These are phyloP conservation scores for Drosophila oshimai DNA, from an alignment of 1,140 invertebrate genomes.

Conservation along the genomic window DNA sequence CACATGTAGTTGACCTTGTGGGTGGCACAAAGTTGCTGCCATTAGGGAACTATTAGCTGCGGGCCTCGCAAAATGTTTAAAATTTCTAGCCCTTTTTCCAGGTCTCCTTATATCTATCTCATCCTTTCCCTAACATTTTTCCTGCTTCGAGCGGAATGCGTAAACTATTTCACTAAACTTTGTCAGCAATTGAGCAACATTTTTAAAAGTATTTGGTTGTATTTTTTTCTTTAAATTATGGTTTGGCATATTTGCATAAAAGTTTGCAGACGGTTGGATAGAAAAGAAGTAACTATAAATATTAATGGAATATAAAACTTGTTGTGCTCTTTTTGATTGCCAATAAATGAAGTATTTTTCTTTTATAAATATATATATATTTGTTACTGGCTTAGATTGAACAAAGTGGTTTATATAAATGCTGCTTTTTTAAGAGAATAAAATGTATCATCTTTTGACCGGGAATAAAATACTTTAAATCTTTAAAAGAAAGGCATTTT, in stretches of 20 bases:
- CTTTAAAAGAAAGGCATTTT: no score
- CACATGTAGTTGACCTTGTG: conserved; percentile 72
- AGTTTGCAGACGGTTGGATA: neutral
- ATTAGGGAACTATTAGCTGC: conserved; percentile 70
- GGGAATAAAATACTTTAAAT: no score
- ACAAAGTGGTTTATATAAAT: no score
- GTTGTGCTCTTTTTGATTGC: no score
- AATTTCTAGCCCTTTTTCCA: conserved; percentile 13
- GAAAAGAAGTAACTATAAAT: neutral
- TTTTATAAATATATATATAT: neutral
- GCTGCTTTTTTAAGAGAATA: no score
- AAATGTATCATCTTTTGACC: no score
- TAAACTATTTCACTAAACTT: conserved; percentile 25
- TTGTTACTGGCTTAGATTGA: no score
- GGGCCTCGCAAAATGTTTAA: conserved; percentile 37
- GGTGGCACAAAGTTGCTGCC: conserved; percentile 45
- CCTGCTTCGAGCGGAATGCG: neutral
- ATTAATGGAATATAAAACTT: no score
- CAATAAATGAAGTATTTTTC: no score
- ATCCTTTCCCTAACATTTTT: neutral
- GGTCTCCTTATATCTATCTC: neutral
- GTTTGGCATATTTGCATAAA: neutral
- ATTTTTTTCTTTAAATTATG: neutral
- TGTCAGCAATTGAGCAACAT: neutral
- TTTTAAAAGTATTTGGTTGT: neutral